Evolutionary conservation across 2,797 vertebrate genomes (phyloP).

Genomic region (Trematocara caparti): DNA sequence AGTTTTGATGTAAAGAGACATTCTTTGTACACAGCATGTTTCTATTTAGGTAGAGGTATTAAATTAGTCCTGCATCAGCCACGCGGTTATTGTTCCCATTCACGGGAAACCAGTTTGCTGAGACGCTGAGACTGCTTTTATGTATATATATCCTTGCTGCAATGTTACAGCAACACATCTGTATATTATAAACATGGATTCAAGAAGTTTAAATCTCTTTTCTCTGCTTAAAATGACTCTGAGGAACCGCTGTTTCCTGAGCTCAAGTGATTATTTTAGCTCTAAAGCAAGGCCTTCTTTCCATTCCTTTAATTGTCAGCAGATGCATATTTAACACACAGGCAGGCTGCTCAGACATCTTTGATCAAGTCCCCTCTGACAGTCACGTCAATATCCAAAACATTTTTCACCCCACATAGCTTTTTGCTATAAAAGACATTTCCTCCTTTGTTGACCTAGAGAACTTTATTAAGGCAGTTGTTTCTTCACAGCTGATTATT

Average conservation of each 20-base stretch:
- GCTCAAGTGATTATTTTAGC: conserved; percentile 19
- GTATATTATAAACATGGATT: background rate
- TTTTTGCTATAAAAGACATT: conserved; percentile 9
- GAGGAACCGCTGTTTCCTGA: background rate
- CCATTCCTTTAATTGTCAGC: conserved; percentile 27
- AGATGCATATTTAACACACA: conserved; percentile 30
- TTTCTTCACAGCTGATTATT: conserved; percentile 38
- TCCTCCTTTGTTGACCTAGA: conserved; percentile 46
- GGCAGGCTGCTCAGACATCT: conserved; percentile 31
- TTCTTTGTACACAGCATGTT: background rate
- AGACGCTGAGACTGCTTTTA: background rate
- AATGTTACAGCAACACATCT: background rate
- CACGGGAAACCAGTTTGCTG: background rate
- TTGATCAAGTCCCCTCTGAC: conserved; percentile 48
- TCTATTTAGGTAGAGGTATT: conserved; percentile 5
- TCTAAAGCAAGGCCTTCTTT: background rate
- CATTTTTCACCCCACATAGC: conserved; percentile 38
- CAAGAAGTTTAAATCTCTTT: background rate
- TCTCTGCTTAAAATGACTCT: background rate
- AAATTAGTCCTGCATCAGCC: background rate
- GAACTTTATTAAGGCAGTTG: conserved; percentile 40
- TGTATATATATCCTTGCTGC: background rate
- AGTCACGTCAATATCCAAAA: conserved; percentile 38
- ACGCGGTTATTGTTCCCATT: background rate
- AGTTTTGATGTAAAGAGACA: background rate